phyloP scores from a whole-genome alignment of 2,797 vertebrate species.

The Acanthopagrus latus region DNA sequence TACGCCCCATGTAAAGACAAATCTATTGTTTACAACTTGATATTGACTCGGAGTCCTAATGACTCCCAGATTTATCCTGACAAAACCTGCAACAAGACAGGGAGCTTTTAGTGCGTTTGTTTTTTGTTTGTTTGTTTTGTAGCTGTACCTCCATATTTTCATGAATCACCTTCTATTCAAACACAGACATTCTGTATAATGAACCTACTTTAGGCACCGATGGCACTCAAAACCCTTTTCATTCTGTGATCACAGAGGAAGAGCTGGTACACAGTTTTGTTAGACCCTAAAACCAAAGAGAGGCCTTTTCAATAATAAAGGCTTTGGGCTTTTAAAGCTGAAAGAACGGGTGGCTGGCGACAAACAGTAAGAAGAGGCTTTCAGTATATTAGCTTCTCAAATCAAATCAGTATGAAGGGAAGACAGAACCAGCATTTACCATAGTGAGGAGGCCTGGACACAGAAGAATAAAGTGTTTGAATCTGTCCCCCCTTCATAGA shows the following conservation, averaged over 20 bases:
- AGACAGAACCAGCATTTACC: slow-evolving; percentile 67
- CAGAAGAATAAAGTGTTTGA: slow-evolving; percentile 70
- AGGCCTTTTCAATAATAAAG: slow-evolving; percentile 73
- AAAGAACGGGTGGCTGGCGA: slow-evolving; percentile 65
- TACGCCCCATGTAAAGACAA: background rate
- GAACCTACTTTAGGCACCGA: slow-evolving; percentile 48
- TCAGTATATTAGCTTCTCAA: slow-evolving; percentile 83
- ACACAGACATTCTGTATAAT: slow-evolving; percentile 58
- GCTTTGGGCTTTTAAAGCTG: slow-evolving; percentile 74
- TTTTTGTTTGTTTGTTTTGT: slow-evolving; percentile 35
- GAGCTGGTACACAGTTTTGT: slow-evolving; percentile 59
- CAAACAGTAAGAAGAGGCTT: slow-evolving; percentile 73
- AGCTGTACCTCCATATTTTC: slow-evolving; percentile 29
- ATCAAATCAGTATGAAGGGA: slow-evolving; percentile 78
- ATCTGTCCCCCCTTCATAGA: slow-evolving; percentile 61
- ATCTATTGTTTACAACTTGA: background rate
- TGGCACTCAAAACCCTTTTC: slow-evolving; percentile 65
- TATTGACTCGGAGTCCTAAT: background rate
- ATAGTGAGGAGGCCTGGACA: slow-evolving; percentile 62
- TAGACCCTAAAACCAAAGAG: slow-evolving; percentile 67
- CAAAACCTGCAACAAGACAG: slow-evolving; percentile 4
- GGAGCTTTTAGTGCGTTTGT: slow-evolving; percentile 53
- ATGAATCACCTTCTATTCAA: slow-evolving; percentile 42
- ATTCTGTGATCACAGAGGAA: slow-evolving; percentile 53
- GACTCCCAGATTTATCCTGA: background rate